Percentiles rank a stretch among this genome's conserved stretches.
Conservation (phyloP, 2,113 vertebrate genomes). For the Nematolebias whitei region DNA sequence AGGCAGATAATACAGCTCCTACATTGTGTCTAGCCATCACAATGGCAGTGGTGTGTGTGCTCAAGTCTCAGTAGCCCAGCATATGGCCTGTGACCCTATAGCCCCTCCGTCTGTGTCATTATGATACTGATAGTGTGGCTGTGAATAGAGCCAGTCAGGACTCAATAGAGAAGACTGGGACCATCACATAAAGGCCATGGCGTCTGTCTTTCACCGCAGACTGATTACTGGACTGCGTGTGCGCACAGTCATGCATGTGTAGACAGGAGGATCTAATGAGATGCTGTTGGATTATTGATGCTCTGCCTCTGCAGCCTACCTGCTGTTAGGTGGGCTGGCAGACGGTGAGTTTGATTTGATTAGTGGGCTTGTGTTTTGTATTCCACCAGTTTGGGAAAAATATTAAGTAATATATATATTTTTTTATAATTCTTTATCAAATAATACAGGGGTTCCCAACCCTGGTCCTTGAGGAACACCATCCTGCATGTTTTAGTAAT, state of each 20-base stretch:
- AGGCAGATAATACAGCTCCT: conserved; percentile 57
- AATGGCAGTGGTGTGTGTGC: conserved; percentile 62
- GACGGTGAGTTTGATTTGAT: neutral
- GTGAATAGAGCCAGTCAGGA: conserved; percentile 65
- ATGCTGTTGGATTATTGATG: conserved; percentile 83
- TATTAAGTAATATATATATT: too few relatives aligned
- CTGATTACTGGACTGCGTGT: conserved; percentile 63
- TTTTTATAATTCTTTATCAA: too few relatives aligned
- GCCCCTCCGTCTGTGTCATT: conserved; percentile 66
- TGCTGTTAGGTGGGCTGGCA: conserved; percentile 75
- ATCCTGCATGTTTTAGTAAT: too few relatives aligned
- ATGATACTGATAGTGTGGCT: conserved; percentile 66
- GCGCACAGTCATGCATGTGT: conserved; percentile 50
- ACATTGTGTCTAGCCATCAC: conserved; percentile 67
- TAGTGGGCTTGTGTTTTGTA: conserved; percentile 5
- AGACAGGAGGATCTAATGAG: conserved; percentile 71
- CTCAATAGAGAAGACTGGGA: conserved; percentile 63
- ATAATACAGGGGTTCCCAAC: too few relatives aligned
- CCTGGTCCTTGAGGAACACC: too few relatives aligned
- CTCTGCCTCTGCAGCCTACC: conserved; percentile 68
- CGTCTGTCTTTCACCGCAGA: conserved; percentile 70
- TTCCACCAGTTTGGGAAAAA: too few relatives aligned
- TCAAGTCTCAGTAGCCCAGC: conserved; percentile 63
- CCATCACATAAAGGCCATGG: conserved; percentile 58
- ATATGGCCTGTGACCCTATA: conserved; percentile 74